These are phyloP conservation scores for Muscicapa striata DNA, from an alignment of 2,797 vertebrate species.

Conservation along the genomic window DNA sequence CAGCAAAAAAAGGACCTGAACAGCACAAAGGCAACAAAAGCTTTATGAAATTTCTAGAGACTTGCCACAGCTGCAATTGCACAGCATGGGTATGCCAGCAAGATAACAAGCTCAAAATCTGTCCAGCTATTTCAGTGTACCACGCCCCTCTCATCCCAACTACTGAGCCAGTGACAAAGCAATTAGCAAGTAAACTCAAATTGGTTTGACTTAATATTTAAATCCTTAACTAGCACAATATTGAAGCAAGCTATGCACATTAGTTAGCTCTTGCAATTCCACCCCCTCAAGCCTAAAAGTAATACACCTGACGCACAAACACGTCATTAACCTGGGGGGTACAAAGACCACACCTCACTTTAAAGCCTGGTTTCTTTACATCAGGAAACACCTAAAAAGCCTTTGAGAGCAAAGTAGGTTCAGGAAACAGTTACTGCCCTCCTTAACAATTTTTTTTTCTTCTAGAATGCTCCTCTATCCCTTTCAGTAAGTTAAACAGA, in stretches of 20 bases:
- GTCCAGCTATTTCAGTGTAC: neutral
- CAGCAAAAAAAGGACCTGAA: neutral
- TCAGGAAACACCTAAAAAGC: neutral
- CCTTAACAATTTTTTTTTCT: slow-evolving; percentile 9
- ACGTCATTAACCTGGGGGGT: slow-evolving; percentile 1
- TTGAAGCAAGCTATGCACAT: neutral
- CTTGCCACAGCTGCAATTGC: neutral
- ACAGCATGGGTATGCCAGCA: neutral
- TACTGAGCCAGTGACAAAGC: neutral
- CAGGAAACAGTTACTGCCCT: neutral
- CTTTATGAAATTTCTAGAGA: slow-evolving; percentile 8
- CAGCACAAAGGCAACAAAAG: neutral
- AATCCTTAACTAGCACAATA: neutral
- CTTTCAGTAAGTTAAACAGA: neutral
- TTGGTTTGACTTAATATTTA: neutral
- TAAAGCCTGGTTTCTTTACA: neutral
- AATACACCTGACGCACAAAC: neutral
- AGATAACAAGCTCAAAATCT: slow-evolving; percentile 20
- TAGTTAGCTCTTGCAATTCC: neutral
- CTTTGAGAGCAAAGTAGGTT: neutral
- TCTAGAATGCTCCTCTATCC: slow-evolving; percentile 25
- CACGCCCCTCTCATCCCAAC: slow-evolving; percentile 35
- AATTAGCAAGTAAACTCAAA: neutral
- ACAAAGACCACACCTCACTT: neutral
- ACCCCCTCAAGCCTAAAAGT: slow-evolving; percentile 5